These are phyloP conservation scores for Podarcis siculus DNA, from an alignment of 2,797 vertebrate species.

Conservation along the genomic window DNA sequence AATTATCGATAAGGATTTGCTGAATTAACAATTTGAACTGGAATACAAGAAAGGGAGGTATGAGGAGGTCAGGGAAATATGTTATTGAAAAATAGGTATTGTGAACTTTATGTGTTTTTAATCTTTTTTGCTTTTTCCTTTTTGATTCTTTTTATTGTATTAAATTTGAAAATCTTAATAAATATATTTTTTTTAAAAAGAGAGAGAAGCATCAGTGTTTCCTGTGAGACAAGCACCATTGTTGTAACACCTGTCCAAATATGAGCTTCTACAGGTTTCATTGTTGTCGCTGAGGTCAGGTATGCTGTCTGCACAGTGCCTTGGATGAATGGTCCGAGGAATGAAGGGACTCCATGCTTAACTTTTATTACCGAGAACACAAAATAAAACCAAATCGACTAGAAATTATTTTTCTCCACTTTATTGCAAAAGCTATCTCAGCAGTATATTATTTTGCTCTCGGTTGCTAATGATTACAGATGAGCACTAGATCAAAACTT, in stretches of 20 bases:
- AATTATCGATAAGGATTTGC: too few relatives aligned
- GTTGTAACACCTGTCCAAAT: neutral
- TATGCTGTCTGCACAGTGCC: neutral
- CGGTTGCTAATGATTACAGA: constrained; percentile 41
- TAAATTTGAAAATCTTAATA: too few relatives aligned
- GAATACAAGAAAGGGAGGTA: too few relatives aligned
- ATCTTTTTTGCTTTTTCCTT: too few relatives aligned
- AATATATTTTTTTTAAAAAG: too few relatives aligned
- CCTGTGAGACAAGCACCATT: too few relatives aligned
- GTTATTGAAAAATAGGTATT: too few relatives aligned
- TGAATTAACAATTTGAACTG: too few relatives aligned
- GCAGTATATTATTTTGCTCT: constrained; percentile 43
- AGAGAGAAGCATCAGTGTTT: too few relatives aligned
- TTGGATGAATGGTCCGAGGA: neutral
- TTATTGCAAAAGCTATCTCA: constrained; percentile 27
- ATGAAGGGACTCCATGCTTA: neutral
- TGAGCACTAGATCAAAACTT: constrained; percentile 36
- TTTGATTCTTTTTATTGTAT: too few relatives aligned
- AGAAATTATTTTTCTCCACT: constrained; percentile 28
- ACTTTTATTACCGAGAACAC: constrained; percentile 19
- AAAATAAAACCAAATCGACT: constrained; percentile 40
- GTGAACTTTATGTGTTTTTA: too few relatives aligned
- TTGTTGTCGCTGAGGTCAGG: constrained; percentile 7
- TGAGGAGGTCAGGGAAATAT: too few relatives aligned
- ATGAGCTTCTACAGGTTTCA: neutral